Base-by-base conservation (phyloP, 2,888 invertebrate genomes). In the Dione vanillae region DNA sequence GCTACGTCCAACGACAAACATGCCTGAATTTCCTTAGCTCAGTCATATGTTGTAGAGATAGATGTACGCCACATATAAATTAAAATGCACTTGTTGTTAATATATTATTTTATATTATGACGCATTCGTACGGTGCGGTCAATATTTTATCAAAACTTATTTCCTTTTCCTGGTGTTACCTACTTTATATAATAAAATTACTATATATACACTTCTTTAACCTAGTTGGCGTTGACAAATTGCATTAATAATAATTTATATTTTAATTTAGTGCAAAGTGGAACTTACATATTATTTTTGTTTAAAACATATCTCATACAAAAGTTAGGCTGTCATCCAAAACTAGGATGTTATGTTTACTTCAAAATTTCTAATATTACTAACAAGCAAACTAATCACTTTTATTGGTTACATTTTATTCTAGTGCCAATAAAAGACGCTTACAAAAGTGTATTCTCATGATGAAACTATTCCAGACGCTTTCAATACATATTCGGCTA, bases 401-500 rank as follows among this genome's bases (percentile, higher is more conserved):
- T 27, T 27, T 27, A 27, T 27, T 27, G 5, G 2, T 27, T 3
- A 27, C 27, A n/a, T 27, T 27, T 27, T 27, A 27, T 27, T 27
- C 47, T n/a, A 16, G 10, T 8, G 1, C 11, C 5, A 7, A 16
- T 16, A 35, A 1, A 35, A 52, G n/a, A 56, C 51, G 37, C 59
- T 65, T 69, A 37, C 43, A 64, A 51, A 59, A 43, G 61, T 69
- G 56, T 72, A 70, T 59, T 70, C 67, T 43, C 54, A 64, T 65
- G 52, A 64, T 62, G 70, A 65, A 72, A 73, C 69, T 69, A 64
- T 70, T 66, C 64, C 47, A 70, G 73, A 73, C 73, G 62, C 37
- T 65, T 73, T 56, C 69, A 54, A 68, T 72, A 72, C 67, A 84
- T 83, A 80, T 83, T 82, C 79, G 80, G 81, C 79, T 81, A 82